phyloP scores from a whole-genome alignment of 2,888 invertebrate species.

The Tetramorium bicarinatum region DNA sequence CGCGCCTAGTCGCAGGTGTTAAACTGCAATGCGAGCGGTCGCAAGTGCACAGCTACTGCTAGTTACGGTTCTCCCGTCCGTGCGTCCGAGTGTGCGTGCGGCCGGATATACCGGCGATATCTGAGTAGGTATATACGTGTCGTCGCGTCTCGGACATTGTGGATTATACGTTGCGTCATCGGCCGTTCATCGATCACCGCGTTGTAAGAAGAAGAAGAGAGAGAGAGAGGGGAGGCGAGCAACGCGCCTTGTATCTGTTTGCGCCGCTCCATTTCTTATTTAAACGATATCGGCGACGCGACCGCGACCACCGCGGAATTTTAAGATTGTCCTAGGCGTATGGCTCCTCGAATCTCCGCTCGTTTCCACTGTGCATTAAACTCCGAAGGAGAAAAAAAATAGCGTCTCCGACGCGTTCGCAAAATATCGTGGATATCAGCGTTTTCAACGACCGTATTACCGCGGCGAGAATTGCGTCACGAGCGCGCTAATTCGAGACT shows the following conservation, averaged over 20 bases:
- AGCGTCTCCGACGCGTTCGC: no score
- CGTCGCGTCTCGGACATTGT: conserved; percentile 55
- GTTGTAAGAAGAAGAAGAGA: background rate
- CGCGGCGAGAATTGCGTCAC: conserved; percentile 15
- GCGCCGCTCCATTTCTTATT: conserved; percentile 40
- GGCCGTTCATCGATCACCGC: conserved; percentile 68
- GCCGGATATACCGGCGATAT: conserved; percentile 39
- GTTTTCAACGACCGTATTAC: background rate
- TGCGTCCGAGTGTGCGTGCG: no score
- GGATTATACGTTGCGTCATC: conserved; percentile 66
- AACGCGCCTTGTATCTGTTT: conserved; percentile 1
- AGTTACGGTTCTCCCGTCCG: conserved; percentile 27
- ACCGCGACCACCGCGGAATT: conserved; percentile 10
- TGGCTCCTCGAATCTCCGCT: background rate
- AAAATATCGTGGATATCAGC: background rate
- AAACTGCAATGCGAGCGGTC: conserved; percentile 24
- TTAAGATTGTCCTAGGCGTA: background rate
- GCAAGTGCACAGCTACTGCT: conserved; percentile 26
- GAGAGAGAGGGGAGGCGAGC: background rate
- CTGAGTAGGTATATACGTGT: conserved; percentile 35
- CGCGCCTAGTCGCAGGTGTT: conserved; percentile 62
- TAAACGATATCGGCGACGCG: conserved; percentile 33
- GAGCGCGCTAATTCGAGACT: conserved; percentile 31
- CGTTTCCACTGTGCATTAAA: background rate
- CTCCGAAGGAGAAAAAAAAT: background rate